Percentiles rank a stretch among this genome's conserved stretches.
Conservation (phyloP, 2,888 invertebrate species). For the Apamea sordens region DNA sequence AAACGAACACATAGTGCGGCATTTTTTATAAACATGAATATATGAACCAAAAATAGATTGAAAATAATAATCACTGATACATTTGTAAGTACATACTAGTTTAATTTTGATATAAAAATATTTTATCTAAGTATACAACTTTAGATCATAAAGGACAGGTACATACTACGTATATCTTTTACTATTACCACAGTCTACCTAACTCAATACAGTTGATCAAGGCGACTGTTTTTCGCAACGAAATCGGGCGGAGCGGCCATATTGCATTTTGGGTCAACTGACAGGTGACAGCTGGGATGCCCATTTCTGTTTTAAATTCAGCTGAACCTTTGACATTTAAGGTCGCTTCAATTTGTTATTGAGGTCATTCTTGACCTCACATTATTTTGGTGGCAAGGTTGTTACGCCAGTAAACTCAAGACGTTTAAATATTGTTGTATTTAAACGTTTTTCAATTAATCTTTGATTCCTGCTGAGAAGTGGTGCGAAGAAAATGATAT, state of each 20-base stretch:
- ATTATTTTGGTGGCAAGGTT: slow-evolving; percentile 18
- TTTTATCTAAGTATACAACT: slow-evolving; percentile 8
- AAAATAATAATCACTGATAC: slow-evolving; percentile 6
- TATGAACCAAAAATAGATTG: neutral
- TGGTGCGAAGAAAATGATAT: slow-evolving; percentile 8
- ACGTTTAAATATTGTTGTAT: neutral
- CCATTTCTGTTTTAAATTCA: slow-evolving; percentile 17
- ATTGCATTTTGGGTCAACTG: slow-evolving; percentile 16
- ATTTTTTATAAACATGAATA: slow-evolving; percentile 5
- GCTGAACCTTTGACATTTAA: slow-evolving; percentile 27
- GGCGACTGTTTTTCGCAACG: neutral
- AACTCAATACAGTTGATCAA: slow-evolving; percentile 17
- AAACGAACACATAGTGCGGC: neutral
- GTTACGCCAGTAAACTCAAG: neutral
- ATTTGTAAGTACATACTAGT: slow-evolving; percentile 51
- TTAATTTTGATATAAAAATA: slow-evolving; percentile 11
- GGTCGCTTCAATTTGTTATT: neutral
- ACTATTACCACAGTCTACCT: slow-evolving; percentile 18
- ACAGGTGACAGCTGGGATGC: slow-evolving; percentile 12
- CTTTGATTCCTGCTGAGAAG: neutral
- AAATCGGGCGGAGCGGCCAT: slow-evolving; percentile 9
- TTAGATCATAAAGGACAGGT: slow-evolving; percentile 20
- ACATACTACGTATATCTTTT: slow-evolving; percentile 26
- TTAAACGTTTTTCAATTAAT: too few species aligned
- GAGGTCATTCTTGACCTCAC: slow-evolving; percentile 22